Evolutionary conservation across 1,140 invertebrate genomes (phyloP).

Genomic region (Stegodyphus mimosarum): DNA sequence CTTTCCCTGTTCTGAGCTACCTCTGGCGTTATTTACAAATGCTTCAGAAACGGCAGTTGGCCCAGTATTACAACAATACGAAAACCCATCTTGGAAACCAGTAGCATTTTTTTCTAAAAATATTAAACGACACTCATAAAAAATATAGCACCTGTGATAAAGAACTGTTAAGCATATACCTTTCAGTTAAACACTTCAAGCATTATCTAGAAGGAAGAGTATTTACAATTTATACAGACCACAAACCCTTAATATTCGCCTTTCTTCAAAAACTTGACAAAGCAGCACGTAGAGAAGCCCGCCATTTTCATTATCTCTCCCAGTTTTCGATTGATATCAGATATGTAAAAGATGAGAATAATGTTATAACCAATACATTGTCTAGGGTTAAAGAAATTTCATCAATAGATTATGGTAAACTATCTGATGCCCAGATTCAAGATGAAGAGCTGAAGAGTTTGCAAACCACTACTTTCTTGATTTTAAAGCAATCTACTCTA

Average conservation of each 20-base stretch:
- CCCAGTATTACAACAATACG: slow-evolving; percentile 47
- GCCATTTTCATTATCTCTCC: not conserved
- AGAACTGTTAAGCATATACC: too few species aligned
- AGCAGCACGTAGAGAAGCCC: not conserved
- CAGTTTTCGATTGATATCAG: slow-evolving; percentile 21
- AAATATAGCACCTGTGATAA: too few species aligned
- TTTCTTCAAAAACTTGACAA: slow-evolving; percentile 1
- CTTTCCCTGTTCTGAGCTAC: slow-evolving; percentile 26
- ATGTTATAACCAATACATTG: not conserved
- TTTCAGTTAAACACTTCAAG: too few species aligned
- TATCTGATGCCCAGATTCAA: not conserved
- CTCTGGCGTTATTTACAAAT: slow-evolving; percentile 53
- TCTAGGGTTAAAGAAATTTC: not conserved
- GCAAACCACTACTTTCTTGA: too few species aligned
- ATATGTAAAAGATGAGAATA: not conserved
- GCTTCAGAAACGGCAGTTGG: slow-evolving; percentile 59
- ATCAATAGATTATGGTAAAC: not conserved
- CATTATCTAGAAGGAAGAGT: too few species aligned
- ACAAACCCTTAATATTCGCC: slow-evolving; percentile 5
- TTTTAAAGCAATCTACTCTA: not conserved
- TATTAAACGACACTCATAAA: too few species aligned
- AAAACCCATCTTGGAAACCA: slow-evolving; percentile 22
- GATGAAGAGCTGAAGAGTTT: not conserved
- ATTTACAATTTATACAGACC: slow-evolving; percentile 6
- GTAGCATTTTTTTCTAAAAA: slow-evolving; percentile 46